These are phyloP conservation scores for Polypedilum vanderplanki DNA, from an alignment of 1,140 invertebrate genomes.

Conservation along the genomic window DNA sequence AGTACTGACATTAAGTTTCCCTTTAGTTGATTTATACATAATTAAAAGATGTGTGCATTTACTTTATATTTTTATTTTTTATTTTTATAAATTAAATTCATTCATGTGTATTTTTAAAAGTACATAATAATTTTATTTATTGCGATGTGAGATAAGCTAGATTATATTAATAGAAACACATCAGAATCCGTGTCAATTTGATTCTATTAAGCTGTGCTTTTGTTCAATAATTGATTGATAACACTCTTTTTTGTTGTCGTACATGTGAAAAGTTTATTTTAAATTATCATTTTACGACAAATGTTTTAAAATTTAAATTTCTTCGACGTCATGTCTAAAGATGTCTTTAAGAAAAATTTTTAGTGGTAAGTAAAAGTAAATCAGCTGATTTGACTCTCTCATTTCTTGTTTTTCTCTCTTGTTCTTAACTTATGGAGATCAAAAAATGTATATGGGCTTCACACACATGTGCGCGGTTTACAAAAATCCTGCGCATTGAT, in stretches of 20 bases:
- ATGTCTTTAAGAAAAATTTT: background rate
- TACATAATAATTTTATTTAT: no score
- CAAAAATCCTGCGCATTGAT: background rate
- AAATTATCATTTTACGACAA: background rate
- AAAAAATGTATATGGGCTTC: no score
- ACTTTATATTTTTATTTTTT: no score
- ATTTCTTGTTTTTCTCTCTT: background rate
- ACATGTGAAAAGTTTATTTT: background rate
- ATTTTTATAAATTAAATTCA: no score
- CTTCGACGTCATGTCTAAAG: background rate
- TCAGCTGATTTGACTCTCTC: background rate
- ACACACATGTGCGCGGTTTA: slow-evolving; percentile 3
- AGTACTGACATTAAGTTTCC: no score
- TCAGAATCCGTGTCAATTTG: background rate
- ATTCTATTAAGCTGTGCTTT: background rate
- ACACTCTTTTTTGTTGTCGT: background rate
- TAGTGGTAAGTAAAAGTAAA: background rate
- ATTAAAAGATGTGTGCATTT: no score
- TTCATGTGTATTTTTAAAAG: no score
- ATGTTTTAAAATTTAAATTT: background rate
- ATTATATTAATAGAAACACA: background rate
- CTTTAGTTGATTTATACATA: no score
- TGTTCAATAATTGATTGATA: background rate
- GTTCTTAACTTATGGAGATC: background rate
- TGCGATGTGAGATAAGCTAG: background rate